Evolutionary conservation across 2,888 invertebrate species (phyloP).

Genomic region (Lepeophtheirus nordmannii): DNA sequence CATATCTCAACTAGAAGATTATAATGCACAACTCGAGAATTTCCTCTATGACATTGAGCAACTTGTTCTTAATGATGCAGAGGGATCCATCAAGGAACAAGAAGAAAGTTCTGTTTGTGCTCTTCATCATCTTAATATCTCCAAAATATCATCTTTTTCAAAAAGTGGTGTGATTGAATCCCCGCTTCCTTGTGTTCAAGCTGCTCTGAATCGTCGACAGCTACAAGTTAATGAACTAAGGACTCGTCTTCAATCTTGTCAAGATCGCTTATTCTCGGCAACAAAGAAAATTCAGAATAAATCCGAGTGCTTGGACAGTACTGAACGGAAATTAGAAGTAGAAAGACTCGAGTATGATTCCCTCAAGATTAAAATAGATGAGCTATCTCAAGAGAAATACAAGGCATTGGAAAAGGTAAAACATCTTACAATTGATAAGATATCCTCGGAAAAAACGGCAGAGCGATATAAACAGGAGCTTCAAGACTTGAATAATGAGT

Average conservation of each 20-base stretch:
- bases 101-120: neutral
- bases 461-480: neutral
- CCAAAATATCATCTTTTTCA: too few species aligned
- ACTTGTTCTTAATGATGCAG: conserved; percentile 9
- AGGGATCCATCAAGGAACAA: neutral
- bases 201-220: conserved; percentile 13
- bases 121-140: neutral
- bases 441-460: neutral
- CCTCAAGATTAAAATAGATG: neutral
- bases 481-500: neutral
- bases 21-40: neutral
- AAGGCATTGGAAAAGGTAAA: neutral
- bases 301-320: too few species aligned
- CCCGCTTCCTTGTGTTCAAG: conserved; percentile 16
- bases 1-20: neutral
- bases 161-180: conserved; percentile 9
- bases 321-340: neutral
- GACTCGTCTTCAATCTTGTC: neutral
- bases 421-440: neutral
- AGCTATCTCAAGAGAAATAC: neutral
- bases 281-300: too few species aligned
- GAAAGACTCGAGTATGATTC: neutral
- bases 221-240: conserved; percentile 1
- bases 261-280: neutral
- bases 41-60: neutral